Conservation (phyloP, 2,113 vertebrate species). For the Columba livia region DNA sequence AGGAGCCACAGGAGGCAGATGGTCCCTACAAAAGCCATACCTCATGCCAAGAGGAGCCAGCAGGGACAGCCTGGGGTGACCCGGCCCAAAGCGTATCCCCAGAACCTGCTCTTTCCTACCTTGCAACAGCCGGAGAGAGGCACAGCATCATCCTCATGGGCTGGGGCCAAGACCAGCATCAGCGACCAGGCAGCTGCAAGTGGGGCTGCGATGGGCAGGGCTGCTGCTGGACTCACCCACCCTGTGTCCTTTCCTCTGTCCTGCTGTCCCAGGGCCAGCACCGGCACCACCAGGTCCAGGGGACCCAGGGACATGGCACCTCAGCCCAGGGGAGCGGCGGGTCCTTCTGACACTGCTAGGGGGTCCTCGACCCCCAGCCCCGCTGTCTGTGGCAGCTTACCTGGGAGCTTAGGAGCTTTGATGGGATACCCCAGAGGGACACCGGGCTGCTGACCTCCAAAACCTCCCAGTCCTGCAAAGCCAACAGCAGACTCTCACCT, state of each 20-base stretch:
- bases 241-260: neutral
- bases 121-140: neutral
- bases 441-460: conserved; percentile 87
- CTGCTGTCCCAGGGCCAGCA: neutral
- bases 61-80: neutral
- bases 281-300: neutral
- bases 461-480: conserved; percentile 80
- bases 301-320: neutral
- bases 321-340: neutral
- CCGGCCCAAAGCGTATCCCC: neutral
- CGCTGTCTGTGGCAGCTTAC: conserved; percentile 67
- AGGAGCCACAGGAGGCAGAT: neutral
- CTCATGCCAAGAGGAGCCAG: neutral
- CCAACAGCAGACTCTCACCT: conserved; percentile 53
- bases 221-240: neutral
- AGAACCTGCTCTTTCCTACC: neutral
- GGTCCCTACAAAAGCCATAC: neutral
- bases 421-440: conserved; percentile 96
- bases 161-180: neutral
- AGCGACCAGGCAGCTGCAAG: neutral
- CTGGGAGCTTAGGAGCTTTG: conserved; percentile 91
- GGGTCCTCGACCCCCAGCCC: neutral
- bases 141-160: rapidly evolving
- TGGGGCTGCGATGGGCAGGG: neutral
- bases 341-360: neutral